Evolutionary conservation across 2,113 vertebrate species (phyloP).

Genomic region (Rhinoderma darwinii): DNA sequence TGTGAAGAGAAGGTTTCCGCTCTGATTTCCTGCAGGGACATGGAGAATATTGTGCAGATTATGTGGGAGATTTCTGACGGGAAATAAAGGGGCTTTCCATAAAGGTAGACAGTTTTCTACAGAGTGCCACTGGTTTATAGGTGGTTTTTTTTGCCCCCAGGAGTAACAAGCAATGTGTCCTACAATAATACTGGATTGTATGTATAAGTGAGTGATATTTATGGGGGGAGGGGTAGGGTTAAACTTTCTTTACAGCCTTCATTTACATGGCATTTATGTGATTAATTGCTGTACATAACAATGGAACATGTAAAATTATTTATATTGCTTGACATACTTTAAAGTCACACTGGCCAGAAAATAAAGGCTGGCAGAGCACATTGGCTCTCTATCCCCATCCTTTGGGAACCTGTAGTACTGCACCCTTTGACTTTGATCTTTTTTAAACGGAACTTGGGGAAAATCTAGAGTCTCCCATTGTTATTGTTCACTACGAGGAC

Average conservation of each 20-base stretch:
- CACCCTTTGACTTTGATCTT: neutral
- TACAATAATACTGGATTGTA: too few relatives aligned
- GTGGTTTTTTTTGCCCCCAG: constrained; percentile 17
- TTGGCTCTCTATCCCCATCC: neutral
- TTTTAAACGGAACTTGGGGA: too few relatives aligned
- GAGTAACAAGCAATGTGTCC: neutral
- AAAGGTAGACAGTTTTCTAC: neutral
- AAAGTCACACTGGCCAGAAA: neutral
- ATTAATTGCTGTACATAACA: neutral
- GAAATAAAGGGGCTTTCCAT: constrained; percentile 33
- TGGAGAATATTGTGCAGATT: neutral
- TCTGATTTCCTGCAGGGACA: neutral
- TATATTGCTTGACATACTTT: neutral
- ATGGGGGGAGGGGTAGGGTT: neutral
- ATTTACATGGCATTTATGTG: neutral
- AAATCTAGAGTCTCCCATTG: too few relatives aligned
- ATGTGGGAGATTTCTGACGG: neutral
- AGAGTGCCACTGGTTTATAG: neutral
- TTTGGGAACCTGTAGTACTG: constrained; percentile 16
- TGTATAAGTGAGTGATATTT: neutral
- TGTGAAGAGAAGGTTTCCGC: neutral
- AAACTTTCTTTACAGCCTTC: neutral
- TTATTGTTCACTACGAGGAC: too few relatives aligned
- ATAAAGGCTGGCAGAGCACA: neutral
- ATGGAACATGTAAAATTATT: neutral